These are phyloP conservation scores for Philhelius pedissequus DNA, from an alignment of 2,888 invertebrate species.

Conservation along the genomic window DNA sequence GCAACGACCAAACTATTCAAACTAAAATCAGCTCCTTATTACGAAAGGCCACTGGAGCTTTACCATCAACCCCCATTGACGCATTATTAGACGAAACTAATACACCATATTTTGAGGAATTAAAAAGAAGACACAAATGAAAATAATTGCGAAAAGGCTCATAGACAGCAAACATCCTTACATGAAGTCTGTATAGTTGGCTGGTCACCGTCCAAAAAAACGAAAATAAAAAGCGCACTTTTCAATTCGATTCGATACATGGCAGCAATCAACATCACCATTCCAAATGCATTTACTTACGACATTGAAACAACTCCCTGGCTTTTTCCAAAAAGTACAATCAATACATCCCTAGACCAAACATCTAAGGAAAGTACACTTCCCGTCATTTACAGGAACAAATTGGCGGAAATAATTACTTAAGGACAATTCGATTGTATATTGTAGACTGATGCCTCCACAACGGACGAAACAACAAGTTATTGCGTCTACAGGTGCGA, in stretches of 20 bases:
- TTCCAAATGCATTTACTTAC: background rate
- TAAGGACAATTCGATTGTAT: background rate
- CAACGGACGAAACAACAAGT: background rate
- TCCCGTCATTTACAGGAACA: background rate
- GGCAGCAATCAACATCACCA: background rate
- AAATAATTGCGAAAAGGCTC: background rate
- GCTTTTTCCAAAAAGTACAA: background rate
- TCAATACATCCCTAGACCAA: background rate
- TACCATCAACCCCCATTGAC: background rate
- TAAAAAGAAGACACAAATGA: background rate
- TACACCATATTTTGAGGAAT: background rate
- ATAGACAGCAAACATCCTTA: background rate
- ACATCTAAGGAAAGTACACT: background rate
- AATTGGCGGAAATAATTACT: background rate
- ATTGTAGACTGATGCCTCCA: background rate
- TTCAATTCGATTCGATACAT: background rate
- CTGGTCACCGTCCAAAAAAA: background rate
- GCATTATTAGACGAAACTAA: background rate
- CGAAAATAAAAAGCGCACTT: background rate
- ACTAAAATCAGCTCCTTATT: background rate
- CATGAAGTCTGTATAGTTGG: background rate
- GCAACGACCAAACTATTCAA: background rate
- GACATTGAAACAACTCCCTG: background rate
- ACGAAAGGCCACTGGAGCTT: background rate
- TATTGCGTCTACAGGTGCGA: background rate